These are phyloP conservation scores for Anableps anableps DNA, from an alignment of 2,797 vertebrate species.

Conservation along the genomic window DNA sequence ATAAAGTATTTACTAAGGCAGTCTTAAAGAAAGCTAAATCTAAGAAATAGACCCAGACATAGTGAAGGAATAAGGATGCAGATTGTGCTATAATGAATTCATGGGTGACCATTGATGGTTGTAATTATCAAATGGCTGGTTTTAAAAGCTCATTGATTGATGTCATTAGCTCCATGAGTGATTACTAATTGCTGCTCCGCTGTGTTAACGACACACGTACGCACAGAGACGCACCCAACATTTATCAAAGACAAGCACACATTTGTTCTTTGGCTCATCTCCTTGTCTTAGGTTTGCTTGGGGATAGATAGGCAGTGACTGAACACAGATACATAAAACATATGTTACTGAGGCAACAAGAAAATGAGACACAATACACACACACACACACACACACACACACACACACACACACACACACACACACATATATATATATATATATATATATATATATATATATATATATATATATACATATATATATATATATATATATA, in stretches of 20 bases:
- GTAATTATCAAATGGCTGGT: slow-evolving; percentile 87
- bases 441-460: no score
- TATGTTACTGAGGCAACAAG: neutral
- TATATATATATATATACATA: no score
- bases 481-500: no score
- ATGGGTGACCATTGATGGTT: slow-evolving; percentile 82
- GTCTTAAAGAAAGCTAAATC: neutral
- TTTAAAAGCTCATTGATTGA: slow-evolving; percentile 89
- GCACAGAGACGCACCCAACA: slow-evolving; percentile 9
- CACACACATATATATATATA: no score
- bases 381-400: no score
- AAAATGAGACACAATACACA: neutral
- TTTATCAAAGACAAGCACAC: slow-evolving; percentile 20
- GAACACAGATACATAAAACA: slow-evolving; percentile 7
- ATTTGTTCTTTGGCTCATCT: slow-evolving; percentile 15
- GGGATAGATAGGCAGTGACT: neutral
- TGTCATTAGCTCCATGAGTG: slow-evolving; percentile 86
- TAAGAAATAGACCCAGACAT: neutral
- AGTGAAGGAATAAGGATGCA: slow-evolving; percentile 10
- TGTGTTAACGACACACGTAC: slow-evolving; percentile 64
- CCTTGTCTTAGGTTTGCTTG: slow-evolving; percentile 29
- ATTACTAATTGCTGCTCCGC: slow-evolving; percentile 83
- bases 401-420: no score
- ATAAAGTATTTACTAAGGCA: neutral
- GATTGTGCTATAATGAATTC: slow-evolving; percentile 75